Conservation (phyloP, 2,888 invertebrate genomes). For the Calameuta idolon region DNA sequence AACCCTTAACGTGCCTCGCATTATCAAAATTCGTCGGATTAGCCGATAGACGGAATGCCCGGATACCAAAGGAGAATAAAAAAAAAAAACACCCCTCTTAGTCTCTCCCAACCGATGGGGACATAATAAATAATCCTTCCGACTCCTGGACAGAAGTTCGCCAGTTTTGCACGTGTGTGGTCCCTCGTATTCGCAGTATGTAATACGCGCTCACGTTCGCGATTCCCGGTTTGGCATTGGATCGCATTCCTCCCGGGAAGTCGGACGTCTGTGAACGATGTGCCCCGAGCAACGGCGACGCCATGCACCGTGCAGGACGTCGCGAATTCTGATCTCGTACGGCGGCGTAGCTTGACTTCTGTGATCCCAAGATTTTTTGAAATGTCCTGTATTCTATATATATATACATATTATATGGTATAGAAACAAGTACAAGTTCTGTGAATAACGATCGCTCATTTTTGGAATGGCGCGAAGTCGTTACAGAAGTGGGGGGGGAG, state of each 20-base stretch:
- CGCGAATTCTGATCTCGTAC: constrained; percentile 6
- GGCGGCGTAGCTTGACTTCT: not conserved
- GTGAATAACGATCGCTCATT: no score
- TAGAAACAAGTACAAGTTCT: no score
- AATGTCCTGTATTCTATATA: no score
- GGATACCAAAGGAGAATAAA: not conserved
- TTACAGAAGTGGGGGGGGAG: no score
- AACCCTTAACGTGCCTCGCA: constrained; percentile 20
- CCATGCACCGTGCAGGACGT: not conserved
- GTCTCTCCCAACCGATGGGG: no score
- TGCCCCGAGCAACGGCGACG: constrained; percentile 9
- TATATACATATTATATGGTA: no score
- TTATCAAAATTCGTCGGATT: constrained; percentile 26
- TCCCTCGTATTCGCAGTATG: constrained; percentile 14
- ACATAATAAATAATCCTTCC: constrained; percentile 13
- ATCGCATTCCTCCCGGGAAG: constrained; percentile 41
- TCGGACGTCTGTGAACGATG: constrained; percentile 29
- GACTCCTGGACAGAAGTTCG: constrained; percentile 7
- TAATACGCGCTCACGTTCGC: constrained; percentile 33
- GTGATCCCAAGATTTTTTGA: not conserved
- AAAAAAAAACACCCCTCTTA: not conserved
- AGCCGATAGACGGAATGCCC: constrained; percentile 10
- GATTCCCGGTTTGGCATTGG: constrained; percentile 40
- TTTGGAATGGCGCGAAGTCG: no score
- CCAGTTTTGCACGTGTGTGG: constrained; percentile 27